Evolutionary conservation across 2,888 invertebrate species (phyloP).

Genomic region (Galeruca laticollis): DNA sequence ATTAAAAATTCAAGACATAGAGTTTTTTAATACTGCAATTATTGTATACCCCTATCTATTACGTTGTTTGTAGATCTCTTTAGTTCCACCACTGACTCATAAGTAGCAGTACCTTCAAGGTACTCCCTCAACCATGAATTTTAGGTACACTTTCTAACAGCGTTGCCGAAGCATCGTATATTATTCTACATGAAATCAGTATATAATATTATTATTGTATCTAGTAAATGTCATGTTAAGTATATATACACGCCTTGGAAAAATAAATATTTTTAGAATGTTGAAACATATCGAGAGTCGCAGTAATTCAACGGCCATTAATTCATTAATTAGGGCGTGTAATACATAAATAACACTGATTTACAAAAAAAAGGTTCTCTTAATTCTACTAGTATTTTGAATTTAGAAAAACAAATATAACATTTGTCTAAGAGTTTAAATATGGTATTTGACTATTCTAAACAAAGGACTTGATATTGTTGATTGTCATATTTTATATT

Average conservation of each 20-base stretch:
- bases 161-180: constrained; percentile 56
- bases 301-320: constrained; percentile 18
- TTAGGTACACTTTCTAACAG: constrained; percentile 58
- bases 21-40: not conserved
- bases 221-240: too few species aligned
- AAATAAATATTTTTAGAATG: constrained; percentile 42
- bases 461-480: too few species aligned
- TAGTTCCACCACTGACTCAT: constrained; percentile 3
- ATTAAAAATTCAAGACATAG: too few species aligned
- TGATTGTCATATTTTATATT: too few species aligned
- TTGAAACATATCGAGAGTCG: constrained; percentile 22
- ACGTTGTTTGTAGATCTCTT: not conserved
- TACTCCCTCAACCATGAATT: constrained; percentile 58
- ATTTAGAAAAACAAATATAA: too few species aligned
- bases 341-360: not conserved
- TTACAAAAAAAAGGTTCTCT: too few species aligned
- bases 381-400: too few species aligned
- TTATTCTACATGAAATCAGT: not conserved
- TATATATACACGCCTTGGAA: constrained; percentile 41
- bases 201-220: too few species aligned
- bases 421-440: too few species aligned
- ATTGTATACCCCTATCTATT: not conserved
- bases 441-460: too few species aligned
- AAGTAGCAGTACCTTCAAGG: constrained; percentile 48
- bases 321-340: not conserved